Evolutionary conservation across 2,113 vertebrate species (phyloP), one percentile per base, ranked within the genome.

Genomic region (Percina caprodes): DNA sequence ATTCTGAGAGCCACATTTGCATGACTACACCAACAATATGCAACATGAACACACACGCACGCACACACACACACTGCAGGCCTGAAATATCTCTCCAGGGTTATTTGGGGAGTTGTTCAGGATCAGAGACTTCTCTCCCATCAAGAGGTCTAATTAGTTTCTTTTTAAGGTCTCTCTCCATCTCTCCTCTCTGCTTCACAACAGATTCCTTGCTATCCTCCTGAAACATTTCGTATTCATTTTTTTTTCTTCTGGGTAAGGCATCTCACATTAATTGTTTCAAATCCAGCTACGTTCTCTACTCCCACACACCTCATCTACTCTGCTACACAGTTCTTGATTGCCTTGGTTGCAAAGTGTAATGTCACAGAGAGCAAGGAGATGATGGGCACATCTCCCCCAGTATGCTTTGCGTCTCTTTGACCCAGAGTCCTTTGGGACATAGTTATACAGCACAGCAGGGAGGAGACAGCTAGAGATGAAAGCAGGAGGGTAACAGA

Each of bases 111-210:
- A 90, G 90, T 92, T 92, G 84, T 91, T 89, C 82, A 82, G 83
- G 88, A 91, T 92, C 87, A 88, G 82, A 90, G 80, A 73, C 82
- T 87, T 90, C 77, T 86, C 85, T 88, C 55, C 70, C 61, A 74
- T 88, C 88, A 86, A 86, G 72, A 83, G 77, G 58, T 91, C 72
- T 88, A 89, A 93, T 92, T 90, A 91, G 83, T 78, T 85, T 85
- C 69, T 86, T 88, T 85, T 83, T 79, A 79, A 88, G 80, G 70
- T 69, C 69, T 65, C 74, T 65, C 80, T 73, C 54, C 61, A 35
- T 42, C 30, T 67, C 58, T 67, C 49, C 30, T 69, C 61, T 68
- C 62, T 45, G 59, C 80, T 79, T 60, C 82, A 81, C 73, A 60
- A 63, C 65, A 84, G 61, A 72, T 65, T 89, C 76, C 61, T 66